These are phyloP conservation scores for Apodemia mormo DNA, from an alignment of 2,888 invertebrate genomes.

Conservation along the genomic window DNA sequence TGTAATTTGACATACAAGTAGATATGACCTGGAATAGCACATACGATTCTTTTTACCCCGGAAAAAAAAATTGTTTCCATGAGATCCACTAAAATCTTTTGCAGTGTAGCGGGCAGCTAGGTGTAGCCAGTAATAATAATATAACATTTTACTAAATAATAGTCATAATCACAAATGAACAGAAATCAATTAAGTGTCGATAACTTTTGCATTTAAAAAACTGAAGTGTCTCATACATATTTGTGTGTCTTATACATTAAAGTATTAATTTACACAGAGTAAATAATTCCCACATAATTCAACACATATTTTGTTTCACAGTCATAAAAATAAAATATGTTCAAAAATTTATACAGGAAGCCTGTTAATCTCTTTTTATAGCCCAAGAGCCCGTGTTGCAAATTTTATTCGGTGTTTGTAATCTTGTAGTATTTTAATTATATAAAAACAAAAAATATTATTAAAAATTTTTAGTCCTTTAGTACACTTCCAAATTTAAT, in stretches of 20 bases:
- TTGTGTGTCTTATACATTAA: neutral
- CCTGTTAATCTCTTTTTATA: constrained; percentile 25
- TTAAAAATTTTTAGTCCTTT: too few relatives aligned
- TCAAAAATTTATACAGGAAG: constrained; percentile 22
- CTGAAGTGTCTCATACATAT: neutral
- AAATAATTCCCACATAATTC: constrained; percentile 28
- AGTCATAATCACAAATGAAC: too few relatives aligned
- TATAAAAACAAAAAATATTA: neutral
- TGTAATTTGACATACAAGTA: too few relatives aligned
- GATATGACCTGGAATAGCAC: too few relatives aligned
- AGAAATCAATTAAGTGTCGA: neutral
- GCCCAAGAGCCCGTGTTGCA: neutral
- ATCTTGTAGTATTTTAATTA: neutral
- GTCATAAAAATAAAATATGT: constrained; percentile 22
- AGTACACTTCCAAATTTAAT: too few relatives aligned
- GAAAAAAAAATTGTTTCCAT: too few relatives aligned
- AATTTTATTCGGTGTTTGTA: neutral
- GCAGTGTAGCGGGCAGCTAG: too few relatives aligned
- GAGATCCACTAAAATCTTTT: too few relatives aligned
- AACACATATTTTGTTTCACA: constrained; percentile 18
- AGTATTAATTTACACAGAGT: neutral
- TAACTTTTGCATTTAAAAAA: neutral
- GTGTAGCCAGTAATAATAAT: too few relatives aligned
- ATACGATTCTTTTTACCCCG: too few relatives aligned
- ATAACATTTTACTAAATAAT: too few relatives aligned